Evolutionary conservation across 2,113 vertebrate species (phyloP).

Genomic region (Cottus gobio): DNA sequence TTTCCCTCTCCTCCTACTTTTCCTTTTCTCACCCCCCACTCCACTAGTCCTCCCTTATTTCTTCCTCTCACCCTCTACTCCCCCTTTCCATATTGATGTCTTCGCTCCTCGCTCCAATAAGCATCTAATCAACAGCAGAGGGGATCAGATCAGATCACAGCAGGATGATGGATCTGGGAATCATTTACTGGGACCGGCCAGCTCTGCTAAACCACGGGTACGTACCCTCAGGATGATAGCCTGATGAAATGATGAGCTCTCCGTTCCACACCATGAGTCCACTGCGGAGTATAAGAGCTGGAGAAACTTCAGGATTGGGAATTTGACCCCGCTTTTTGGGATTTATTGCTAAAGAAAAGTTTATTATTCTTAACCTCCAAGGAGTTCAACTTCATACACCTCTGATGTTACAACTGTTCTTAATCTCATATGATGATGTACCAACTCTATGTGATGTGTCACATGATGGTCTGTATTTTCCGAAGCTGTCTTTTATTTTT

Average conservation of each 20-base stretch:
- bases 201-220: conserved; percentile 69
- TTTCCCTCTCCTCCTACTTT: not conserved
- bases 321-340: not conserved
- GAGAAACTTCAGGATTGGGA: conserved; percentile 13
- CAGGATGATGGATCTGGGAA: conserved; percentile 81
- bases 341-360: not conserved
- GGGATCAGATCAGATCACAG: conserved; percentile 78
- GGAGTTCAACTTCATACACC: not conserved
- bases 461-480: not conserved
- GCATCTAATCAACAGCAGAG: conserved; percentile 82
- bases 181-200: conserved; percentile 81
- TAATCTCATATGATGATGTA: not conserved
- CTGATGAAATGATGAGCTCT: conserved; percentile 75
- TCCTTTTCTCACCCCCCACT: not conserved
- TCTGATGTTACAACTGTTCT: not conserved
- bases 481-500: not conserved
- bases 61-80: conserved; percentile 10
- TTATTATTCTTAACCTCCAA: not conserved
- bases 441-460: not conserved
- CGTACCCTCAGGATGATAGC: conserved; percentile 68
- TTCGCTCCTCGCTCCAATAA: conserved; percentile 77
- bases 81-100: conserved; percentile 76
- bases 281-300: conserved; percentile 26
- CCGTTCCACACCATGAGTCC: conserved; percentile 39
- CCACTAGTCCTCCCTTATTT: not conserved